Base-by-base conservation (phyloP, 2,113 vertebrate genomes). In the Salvelinus alpinus region DNA sequence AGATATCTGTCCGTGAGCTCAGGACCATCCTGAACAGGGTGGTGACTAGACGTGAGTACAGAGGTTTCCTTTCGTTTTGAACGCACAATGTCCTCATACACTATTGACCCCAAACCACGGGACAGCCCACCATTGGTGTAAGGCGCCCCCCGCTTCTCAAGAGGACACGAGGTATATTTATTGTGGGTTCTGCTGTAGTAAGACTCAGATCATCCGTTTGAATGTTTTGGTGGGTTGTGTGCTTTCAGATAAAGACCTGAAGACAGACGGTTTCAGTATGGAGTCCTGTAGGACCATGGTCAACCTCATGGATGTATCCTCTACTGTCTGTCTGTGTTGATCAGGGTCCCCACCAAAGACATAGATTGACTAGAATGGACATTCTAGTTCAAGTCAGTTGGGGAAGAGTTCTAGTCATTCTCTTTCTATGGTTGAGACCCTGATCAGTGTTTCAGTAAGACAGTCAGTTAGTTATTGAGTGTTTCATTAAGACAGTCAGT, bases 271-370 rank as follows among this genome's bases (percentile, higher is more conserved):
- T 47, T 99, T 98, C 88, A 94, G 95, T 78, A 62, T 94, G 82
- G 95, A 98, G 2, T 94, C 95, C 18, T 99, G 97, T 83, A 94
- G 95, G 83, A 95, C 94, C 72, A 99, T 99, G 96, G 77, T 98
- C 86, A 98, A 97, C 86, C 91, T 99, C 71, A 94, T 97, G 95
- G 97, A 98, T 51, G 97, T 99, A 99, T 98, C 96, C 93, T 94
- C 34, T 38, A 38, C 34, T 1, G 34, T 38, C 34, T 38, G 34
- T 59, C 69, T 70, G 67, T 38, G 34, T 9, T 9, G 34, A 38
- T 38, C 34, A 38, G 8, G 34, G 34, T 38, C 34, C 8, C 8
- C 34, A 38, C 34, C 34, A 38, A 2, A 38, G 8, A 38, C 34
- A 9, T 38, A 38, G 34, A 38, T 2, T 9, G 34, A 38, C 34